A percentile compares a stretch with the other conserved stretches of the same genome.
phyloP scores from a whole-genome alignment of 2,797 vertebrate genomes.

The Hapalemur alaotrensis region DNA sequence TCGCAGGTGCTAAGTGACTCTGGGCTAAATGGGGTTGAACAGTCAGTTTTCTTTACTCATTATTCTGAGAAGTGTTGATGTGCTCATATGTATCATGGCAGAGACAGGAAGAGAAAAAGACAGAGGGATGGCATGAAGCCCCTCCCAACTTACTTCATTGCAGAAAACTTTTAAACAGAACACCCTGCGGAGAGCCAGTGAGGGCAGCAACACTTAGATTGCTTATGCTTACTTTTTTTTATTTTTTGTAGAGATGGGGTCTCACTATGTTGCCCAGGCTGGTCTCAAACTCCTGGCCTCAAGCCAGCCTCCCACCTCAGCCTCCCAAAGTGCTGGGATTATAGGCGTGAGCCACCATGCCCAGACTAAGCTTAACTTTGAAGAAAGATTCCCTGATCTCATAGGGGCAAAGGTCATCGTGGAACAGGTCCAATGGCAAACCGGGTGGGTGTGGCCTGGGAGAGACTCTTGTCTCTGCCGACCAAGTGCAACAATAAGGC shows the following conservation, averaged over 20 bases:
- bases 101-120: not conserved
- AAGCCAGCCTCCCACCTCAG: not conserved
- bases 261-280: not conserved
- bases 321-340: not conserved
- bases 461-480: not conserved
- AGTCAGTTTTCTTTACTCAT: not conserved
- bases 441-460: too few species aligned
- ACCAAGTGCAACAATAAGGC: not conserved
- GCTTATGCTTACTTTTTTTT: not conserved
- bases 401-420: not conserved
- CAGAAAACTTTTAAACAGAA: not conserved
- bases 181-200: not conserved
- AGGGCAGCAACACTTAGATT: too few species aligned
- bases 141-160: not conserved
- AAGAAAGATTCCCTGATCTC: not conserved
- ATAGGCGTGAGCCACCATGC: not conserved
- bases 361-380: not conserved
- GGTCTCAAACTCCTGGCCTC: not conserved
- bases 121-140: too few species aligned
- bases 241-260: not conserved
- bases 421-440: not conserved
- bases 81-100: accelerated
- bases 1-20: not conserved
- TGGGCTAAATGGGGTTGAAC: not conserved
- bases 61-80: not conserved